Conservation (phyloP, 2,113 vertebrate genomes). For the Lophura nycthemera region DNA sequence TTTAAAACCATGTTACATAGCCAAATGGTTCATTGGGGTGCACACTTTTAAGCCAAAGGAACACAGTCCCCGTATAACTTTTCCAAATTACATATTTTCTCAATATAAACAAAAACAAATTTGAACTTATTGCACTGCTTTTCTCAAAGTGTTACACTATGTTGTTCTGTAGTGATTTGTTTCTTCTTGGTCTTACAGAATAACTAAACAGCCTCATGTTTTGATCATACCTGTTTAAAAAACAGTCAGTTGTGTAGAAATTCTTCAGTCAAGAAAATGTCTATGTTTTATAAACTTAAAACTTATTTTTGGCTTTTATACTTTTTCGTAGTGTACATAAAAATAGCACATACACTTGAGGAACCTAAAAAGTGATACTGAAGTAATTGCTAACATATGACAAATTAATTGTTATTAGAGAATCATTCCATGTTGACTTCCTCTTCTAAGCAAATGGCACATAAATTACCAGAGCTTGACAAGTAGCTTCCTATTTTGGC, state of each 20-base stretch:
- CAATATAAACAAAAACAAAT: not conserved
- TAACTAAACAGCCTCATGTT: not conserved
- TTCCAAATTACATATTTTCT: not conserved
- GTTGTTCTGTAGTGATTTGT: not conserved
- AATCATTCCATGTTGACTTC: not conserved
- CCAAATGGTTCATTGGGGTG: not conserved
- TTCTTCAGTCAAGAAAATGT: not conserved
- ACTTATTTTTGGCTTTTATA: conserved; percentile 2
- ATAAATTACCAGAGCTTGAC: not conserved
- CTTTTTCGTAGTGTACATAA: conserved; percentile 2
- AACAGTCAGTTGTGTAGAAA: not conserved
- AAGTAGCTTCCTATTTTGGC: conserved; percentile 4
- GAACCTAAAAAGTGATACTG: conserved; percentile 6
- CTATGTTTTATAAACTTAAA: conserved; percentile 26
- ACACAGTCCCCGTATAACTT: not conserved
- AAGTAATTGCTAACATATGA: not conserved
- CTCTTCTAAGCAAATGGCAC: not conserved
- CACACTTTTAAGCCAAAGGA: not conserved
- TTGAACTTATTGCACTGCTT: not conserved
- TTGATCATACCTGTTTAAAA: not conserved
- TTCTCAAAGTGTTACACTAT: not conserved
- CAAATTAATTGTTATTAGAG: conserved; percentile 13
- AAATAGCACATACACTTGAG: not conserved
- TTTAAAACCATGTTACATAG: not conserved
- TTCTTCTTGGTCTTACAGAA: not conserved